Conservation (phyloP, 2,113 vertebrate species). For the Bufo gargarizans region DNA sequence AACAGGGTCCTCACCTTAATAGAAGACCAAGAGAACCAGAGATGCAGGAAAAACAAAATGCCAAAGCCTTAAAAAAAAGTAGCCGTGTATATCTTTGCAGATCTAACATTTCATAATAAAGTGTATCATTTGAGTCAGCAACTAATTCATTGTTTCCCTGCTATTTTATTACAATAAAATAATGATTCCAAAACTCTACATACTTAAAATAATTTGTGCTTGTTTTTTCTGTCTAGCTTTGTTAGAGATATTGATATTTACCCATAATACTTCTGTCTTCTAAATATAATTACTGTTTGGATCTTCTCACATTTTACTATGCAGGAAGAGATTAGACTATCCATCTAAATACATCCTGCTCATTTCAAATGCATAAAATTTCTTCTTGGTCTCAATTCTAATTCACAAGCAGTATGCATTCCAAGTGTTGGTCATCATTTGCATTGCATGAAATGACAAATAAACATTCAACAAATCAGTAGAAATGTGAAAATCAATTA, state of each 20-base stretch:
- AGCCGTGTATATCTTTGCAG: no score
- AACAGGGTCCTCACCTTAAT: no score
- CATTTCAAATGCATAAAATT: slow-evolving; percentile 56
- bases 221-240: slow-evolving; percentile 8
- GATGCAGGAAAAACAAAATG: no score
- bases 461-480: slow-evolving; percentile 55
- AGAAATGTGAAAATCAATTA: slow-evolving; percentile 57
- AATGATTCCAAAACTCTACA: no score
- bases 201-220: not conserved
- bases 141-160: no score
- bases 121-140: no score
- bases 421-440: slow-evolving; percentile 58
- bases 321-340: slow-evolving; percentile 53
- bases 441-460: slow-evolving; percentile 56
- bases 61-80: no score
- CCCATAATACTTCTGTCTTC: slow-evolving; percentile 49
- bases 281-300: slow-evolving; percentile 49
- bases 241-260: not conserved
- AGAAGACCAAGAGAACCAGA: no score
- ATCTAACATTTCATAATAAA: no score
- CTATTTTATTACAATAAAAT: no score
- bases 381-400: slow-evolving; percentile 53
- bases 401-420: slow-evolving; percentile 44
- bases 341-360: slow-evolving; percentile 53
- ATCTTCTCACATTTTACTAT: slow-evolving; percentile 47